Conservation (phyloP, 2,113 vertebrate genomes). For the Ursus arctos region DNA sequence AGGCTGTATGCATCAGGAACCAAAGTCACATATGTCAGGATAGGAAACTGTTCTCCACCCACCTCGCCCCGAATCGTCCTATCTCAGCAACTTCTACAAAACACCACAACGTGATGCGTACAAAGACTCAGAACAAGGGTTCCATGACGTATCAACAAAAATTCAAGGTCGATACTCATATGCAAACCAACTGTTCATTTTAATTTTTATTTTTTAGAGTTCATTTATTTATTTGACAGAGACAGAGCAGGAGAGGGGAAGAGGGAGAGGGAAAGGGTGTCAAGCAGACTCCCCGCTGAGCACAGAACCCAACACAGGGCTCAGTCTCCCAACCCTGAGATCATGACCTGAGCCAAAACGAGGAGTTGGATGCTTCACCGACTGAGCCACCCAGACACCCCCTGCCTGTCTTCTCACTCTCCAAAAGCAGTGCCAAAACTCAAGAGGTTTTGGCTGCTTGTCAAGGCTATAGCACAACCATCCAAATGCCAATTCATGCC, state of each 20-base stretch:
- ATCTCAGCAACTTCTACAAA: background rate
- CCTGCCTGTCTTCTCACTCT: too few species aligned
- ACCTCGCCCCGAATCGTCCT: too few species aligned
- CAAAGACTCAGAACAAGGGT: too few species aligned
- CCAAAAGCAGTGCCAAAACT: too few species aligned
- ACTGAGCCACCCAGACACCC: background rate
- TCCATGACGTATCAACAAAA: background rate
- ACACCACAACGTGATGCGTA: rapidly evolving
- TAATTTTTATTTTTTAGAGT: background rate
- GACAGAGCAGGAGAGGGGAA: background rate
- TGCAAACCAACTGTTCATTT: background rate
- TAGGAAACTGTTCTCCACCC: too few species aligned
- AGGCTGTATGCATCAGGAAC: rapidly evolving
- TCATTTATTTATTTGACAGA: background rate
- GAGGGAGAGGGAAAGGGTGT: background rate
- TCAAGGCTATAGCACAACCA: too few species aligned
- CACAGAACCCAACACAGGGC: background rate
- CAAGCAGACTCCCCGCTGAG: background rate
- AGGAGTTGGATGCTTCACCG: background rate
- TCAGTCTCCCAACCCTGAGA: background rate
- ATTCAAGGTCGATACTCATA: too few species aligned
- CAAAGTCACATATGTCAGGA: rapidly evolving
- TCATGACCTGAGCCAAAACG: background rate
- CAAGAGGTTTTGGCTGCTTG: too few species aligned
- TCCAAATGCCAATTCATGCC: background rate